A percentile compares a stretch with the other conserved stretches of the same genome.
These are phyloP conservation scores for Heterocephalus glaber DNA, from an alignment of 2,113 vertebrate genomes.

Conservation along the genomic window DNA sequence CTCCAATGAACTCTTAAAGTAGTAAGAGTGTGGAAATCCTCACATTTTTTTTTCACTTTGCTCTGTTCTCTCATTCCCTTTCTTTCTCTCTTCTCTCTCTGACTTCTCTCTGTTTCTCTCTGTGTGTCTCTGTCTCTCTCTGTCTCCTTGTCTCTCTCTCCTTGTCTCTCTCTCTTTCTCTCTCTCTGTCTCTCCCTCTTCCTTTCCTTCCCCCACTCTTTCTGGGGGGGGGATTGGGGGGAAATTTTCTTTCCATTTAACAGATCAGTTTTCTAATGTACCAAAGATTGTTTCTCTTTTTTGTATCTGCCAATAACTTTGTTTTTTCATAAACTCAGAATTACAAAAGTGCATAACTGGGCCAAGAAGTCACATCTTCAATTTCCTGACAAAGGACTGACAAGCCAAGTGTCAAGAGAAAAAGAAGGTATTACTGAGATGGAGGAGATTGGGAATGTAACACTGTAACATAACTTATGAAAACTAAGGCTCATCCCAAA, in stretches of 20 bases:
- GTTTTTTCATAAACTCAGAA: not conserved
- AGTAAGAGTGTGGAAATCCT: not conserved
- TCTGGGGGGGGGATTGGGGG: not conserved
- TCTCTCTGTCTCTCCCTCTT: not conserved
- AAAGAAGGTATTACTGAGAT: not conserved
- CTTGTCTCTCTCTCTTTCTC: not conserved
- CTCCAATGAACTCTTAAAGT: not conserved
- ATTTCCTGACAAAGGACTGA: not conserved
- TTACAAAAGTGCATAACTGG: not conserved
- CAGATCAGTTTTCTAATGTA: not conserved
- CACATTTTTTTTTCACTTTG: not conserved
- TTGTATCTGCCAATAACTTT: not conserved
- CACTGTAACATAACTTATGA: not conserved
- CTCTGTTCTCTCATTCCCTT: not conserved
- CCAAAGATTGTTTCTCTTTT: not conserved
- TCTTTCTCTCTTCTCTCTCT: not conserved
- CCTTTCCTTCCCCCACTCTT: not conserved
- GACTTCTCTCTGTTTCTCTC: not conserved
- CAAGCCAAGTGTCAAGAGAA: not conserved
- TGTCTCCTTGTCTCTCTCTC: not conserved
- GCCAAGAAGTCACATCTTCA: not conserved
- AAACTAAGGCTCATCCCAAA: not conserved
- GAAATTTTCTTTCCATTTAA: not conserved
- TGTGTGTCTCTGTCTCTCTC: not conserved
- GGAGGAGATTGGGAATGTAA: not conserved